Percentiles rank a stretch among this genome's conserved stretches.
Conservation (phyloP, 2,113 vertebrate species). For the Pygoscelis antarcticus region DNA sequence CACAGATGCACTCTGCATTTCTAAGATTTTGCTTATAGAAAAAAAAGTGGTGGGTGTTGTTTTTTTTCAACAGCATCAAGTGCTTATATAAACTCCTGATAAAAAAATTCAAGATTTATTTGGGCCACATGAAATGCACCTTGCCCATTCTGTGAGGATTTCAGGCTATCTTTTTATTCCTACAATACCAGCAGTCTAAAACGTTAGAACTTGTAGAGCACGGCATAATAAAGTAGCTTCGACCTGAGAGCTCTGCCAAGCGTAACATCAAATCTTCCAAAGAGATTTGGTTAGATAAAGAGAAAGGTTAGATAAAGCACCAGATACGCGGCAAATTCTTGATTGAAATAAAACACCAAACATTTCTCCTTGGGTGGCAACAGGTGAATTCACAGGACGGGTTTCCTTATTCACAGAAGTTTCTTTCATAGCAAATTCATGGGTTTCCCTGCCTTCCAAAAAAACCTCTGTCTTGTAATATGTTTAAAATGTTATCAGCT, state of each 20-base stretch:
- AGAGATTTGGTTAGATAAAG: conserved; percentile 18
- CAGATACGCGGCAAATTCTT: background rate
- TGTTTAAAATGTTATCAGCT: conserved; percentile 63
- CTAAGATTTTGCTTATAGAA: background rate
- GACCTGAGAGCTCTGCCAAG: background rate
- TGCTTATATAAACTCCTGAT: background rate
- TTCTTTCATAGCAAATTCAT: conserved; percentile 5
- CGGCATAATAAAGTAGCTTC: background rate
- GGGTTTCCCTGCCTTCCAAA: background rate
- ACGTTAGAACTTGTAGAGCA: background rate
- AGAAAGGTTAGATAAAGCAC: conserved; percentile 10
- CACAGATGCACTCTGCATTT: background rate
- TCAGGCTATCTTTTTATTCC: background rate
- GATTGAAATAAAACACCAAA: conserved; percentile 46
- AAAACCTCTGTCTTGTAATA: conserved; percentile 49
- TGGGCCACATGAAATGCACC: background rate
- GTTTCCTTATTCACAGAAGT: conserved; percentile 20
- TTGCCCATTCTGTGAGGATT: background rate
- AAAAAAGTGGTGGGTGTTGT: background rate
- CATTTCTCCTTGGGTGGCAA: conserved; percentile 59
- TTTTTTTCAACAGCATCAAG: background rate
- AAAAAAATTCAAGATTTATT: background rate
- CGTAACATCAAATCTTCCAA: background rate
- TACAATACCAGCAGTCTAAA: background rate
- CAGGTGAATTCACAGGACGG: background rate